Conservation (phyloP, 2,888 invertebrate species). For the Glyphotaelius pellucidus region DNA sequence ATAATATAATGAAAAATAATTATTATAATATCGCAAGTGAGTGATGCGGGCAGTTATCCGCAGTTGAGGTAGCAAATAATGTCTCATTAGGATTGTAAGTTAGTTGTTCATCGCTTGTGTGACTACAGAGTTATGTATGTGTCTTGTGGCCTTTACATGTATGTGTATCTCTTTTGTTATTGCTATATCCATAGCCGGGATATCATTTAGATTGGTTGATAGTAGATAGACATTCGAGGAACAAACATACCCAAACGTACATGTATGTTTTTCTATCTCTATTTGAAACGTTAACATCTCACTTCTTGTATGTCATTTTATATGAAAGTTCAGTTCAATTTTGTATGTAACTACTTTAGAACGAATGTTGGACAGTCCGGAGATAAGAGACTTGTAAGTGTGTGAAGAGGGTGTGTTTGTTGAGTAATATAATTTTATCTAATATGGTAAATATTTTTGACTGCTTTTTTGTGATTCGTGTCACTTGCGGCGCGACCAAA, state of each 20-base stretch:
- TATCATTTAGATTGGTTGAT: conserved; percentile 47
- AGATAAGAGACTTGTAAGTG: conserved; percentile 17
- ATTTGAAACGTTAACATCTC: not conserved
- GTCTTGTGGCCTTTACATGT: conserved; percentile 66
- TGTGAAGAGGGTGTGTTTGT: conserved; percentile 11
- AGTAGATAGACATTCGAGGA: conserved; percentile 6
- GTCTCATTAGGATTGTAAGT: conserved; percentile 43
- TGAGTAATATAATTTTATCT: conserved; percentile 42
- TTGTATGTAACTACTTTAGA: not conserved
- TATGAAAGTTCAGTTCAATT: not conserved
- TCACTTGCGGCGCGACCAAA: conserved; percentile 65
- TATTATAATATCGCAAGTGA: conserved; percentile 48
- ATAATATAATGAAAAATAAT: conserved; percentile 54
- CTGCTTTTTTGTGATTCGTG: conserved; percentile 65
- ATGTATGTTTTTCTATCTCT: not conserved
- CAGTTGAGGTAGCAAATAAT: conserved; percentile 25
- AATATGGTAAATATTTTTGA: conserved; percentile 41
- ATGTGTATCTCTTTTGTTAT: conserved; percentile 50
- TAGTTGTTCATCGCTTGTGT: conserved; percentile 63
- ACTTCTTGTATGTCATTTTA: not conserved
- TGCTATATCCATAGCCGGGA: conserved; percentile 12
- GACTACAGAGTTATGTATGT: conserved; percentile 64
- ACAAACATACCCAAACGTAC: not conserved
- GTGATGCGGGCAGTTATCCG: conserved; percentile 23
- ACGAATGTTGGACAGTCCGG: not conserved